Percentiles rank a stretch among this genome's conserved stretches.
These are phyloP conservation scores for Pteromalus puparum DNA, from an alignment of 1,140 invertebrate genomes.

Conservation along the genomic window DNA sequence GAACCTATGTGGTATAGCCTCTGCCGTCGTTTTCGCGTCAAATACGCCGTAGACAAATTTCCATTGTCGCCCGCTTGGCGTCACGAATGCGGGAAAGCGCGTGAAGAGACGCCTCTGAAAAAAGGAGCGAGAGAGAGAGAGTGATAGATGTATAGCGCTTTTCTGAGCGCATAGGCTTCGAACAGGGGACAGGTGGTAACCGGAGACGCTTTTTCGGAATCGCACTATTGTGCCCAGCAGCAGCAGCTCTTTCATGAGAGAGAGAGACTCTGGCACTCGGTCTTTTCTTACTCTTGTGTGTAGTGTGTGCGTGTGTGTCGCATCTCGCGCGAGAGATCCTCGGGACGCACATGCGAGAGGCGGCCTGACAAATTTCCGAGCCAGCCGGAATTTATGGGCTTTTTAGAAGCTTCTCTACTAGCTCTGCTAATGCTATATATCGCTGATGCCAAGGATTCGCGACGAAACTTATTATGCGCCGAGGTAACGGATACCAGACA, in stretches of 20 bases:
- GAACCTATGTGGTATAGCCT: too few relatives aligned
- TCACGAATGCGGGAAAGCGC: background rate
- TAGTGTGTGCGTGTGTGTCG: background rate
- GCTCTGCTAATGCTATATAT: background rate
- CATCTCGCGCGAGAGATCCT: background rate
- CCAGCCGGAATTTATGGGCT: constrained; percentile 34
- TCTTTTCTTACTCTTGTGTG: background rate
- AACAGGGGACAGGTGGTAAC: constrained; percentile 67
- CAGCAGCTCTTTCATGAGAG: constrained; percentile 18
- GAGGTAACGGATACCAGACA: background rate
- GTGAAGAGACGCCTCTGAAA: constrained; percentile 24
- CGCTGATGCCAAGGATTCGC: background rate
- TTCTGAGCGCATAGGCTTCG: constrained; percentile 55
- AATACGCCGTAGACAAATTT: constrained; percentile 73
- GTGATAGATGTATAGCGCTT: constrained; percentile 25
- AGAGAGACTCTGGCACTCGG: constrained; percentile 2
- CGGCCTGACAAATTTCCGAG: constrained; percentile 47
- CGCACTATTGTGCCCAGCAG: background rate
- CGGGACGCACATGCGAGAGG: background rate
- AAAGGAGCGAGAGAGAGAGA: constrained; percentile 32
- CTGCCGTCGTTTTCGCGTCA: constrained; percentile 69
- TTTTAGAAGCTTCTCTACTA: background rate
- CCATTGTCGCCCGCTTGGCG: constrained; percentile 64
- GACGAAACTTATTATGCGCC: too few relatives aligned
- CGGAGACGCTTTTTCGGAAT: constrained; percentile 39